Evolutionary conservation across 2,888 invertebrate species (phyloP).

Genomic region (Phalera bucephala): DNA sequence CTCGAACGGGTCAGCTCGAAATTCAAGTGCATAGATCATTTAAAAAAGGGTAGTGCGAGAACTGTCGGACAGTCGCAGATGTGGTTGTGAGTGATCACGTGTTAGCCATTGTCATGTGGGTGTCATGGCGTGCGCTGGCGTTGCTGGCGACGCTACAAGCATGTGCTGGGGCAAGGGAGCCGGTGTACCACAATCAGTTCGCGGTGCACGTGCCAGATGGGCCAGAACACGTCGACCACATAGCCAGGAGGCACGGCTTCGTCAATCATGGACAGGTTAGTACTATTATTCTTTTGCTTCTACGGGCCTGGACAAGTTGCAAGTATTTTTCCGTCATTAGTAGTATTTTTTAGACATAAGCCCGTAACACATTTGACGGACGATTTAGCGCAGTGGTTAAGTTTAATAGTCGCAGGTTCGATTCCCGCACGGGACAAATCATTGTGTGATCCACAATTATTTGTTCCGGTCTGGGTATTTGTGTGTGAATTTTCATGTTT

Average conservation of each 20-base stretch:
- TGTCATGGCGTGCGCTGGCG: conserved; percentile 71
- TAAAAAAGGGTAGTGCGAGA: neutral
- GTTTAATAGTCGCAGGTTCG: too few species aligned
- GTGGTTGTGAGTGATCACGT: conserved; percentile 37
- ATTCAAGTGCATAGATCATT: conserved; percentile 1
- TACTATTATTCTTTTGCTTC: neutral
- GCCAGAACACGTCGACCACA: conserved; percentile 86
- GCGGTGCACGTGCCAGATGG: conserved; percentile 93
- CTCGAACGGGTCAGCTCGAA: conserved; percentile 16
- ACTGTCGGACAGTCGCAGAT: conserved; percentile 38
- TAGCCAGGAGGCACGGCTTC: conserved; percentile 94
- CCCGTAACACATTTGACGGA: too few species aligned
- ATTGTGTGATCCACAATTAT: too few species aligned
- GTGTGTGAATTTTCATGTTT: too few species aligned
- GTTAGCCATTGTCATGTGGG: conserved; percentile 60
- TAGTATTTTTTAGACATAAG: too few species aligned
- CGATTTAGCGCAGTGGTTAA: too few species aligned
- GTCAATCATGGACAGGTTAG: conserved; percentile 94
- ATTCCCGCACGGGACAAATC: too few species aligned
- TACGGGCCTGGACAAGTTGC: too few species aligned
- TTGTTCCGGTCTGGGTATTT: too few species aligned
- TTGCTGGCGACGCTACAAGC: conserved; percentile 48
- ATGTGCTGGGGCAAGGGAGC: conserved; percentile 47
- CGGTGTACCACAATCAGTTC: conserved; percentile 90
- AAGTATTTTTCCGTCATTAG: too few species aligned